Conservation (phyloP, 1,140 invertebrate species). For the Cydia amplana region DNA sequence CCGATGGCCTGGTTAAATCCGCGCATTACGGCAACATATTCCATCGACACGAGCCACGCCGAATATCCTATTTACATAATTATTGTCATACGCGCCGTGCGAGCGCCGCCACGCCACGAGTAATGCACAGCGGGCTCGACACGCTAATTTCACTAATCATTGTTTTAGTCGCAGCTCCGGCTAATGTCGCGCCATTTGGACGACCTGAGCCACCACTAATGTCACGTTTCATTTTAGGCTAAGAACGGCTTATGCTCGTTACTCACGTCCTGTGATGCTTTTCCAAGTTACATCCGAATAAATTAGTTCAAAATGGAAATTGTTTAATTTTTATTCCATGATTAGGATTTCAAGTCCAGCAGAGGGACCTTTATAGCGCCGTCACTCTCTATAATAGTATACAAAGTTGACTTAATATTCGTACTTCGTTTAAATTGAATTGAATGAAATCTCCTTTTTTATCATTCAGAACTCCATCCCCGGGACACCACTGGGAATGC, state of each 20-base stretch:
- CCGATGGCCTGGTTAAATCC: constrained; percentile 37
- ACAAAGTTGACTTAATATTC: constrained; percentile 18
- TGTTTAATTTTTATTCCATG: neutral
- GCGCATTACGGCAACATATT: constrained; percentile 42
- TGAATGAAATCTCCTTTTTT: constrained; percentile 24
- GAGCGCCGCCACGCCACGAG: constrained; percentile 22
- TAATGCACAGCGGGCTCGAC: constrained; percentile 42
- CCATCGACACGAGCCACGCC: constrained; percentile 39
- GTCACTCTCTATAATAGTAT: neutral
- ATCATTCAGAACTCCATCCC: constrained; percentile 30
- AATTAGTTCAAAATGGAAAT: neutral
- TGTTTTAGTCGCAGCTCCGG: constrained; percentile 50
- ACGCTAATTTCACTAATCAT: constrained; percentile 57
- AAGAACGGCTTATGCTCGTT: neutral
- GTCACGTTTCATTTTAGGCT: constrained; percentile 31
- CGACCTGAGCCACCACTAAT: constrained; percentile 30
- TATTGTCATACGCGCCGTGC: constrained; percentile 50
- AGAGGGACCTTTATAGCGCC: neutral
- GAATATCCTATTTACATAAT: constrained; percentile 69
- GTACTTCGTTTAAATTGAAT: constrained; percentile 16
- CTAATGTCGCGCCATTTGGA: constrained; percentile 28
- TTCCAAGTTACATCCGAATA: neutral
- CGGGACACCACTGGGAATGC: constrained; percentile 25
- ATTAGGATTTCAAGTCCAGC: neutral
- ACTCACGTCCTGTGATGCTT: neutral